Percentiles rank a stretch among this genome's conserved stretches.
These are phyloP conservation scores for Chionoecetes opilio DNA, from an alignment of 1,140 invertebrate genomes.

Conservation along the genomic window DNA sequence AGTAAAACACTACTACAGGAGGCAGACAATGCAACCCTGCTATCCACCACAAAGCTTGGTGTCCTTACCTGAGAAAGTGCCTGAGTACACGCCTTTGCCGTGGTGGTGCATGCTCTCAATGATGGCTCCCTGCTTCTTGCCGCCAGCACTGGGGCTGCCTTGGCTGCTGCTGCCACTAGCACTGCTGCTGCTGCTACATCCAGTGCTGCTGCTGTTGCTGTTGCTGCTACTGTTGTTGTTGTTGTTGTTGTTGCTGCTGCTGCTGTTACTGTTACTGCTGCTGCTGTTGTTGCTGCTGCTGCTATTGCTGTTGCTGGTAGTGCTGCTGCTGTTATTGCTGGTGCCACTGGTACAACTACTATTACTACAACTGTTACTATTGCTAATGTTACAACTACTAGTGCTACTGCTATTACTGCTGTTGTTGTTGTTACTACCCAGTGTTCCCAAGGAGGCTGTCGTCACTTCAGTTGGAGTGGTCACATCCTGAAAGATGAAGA, in stretches of 20 bases:
- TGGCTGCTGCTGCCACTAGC: constrained; percentile 4
- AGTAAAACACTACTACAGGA: background rate
- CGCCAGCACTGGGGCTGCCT: constrained; percentile 81
- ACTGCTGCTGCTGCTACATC: constrained; percentile 37
- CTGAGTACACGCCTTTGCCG: constrained; percentile 90
- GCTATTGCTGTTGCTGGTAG: constrained; percentile 33
- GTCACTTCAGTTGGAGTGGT: constrained; percentile 61
- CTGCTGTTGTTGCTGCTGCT: constrained; percentile 49
- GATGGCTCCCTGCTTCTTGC: constrained; percentile 89
- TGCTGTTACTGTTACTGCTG: constrained; percentile 41
- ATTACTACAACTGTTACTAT: background rate
- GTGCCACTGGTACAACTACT: background rate
- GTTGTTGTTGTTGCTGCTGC: background rate
- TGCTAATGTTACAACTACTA: constrained; percentile 36
- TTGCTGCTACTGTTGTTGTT: constrained; percentile 41
- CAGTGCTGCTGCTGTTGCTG: constrained; percentile 31
- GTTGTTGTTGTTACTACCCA: constrained; percentile 54
- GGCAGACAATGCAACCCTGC: background rate
- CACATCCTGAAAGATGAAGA: constrained; percentile 49
- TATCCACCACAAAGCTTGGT: background rate
- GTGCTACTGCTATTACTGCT: background rate
- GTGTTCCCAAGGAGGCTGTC: constrained; percentile 51
- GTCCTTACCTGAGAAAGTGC: constrained; percentile 86
- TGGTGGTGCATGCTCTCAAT: constrained; percentile 97
- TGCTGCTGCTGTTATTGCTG: constrained; percentile 12